Base-by-base conservation (phyloP, 2,888 invertebrate species). In the Melanchra persicariae region DNA sequence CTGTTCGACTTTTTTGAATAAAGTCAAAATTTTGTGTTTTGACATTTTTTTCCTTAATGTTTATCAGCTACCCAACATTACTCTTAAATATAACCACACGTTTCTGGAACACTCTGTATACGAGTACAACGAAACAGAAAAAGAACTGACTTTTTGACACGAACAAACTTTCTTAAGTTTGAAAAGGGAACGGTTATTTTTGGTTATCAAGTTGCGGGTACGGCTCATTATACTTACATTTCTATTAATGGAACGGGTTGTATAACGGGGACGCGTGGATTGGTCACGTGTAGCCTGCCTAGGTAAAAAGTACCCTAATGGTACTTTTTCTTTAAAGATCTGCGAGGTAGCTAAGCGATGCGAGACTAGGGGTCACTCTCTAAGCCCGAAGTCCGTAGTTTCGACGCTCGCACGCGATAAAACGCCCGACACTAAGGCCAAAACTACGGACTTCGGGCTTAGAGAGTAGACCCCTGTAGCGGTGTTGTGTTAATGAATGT, bases 271-370 rank as follows among this genome's bases (percentile, higher is more conserved):
- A 51, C 74, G 58, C 67, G 64, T 65, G 67, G 22, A 34, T 4
- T 45, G 34, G 17, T 61, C 79, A 74, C 79, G 77, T 68, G 79
- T 26, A 19, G 9, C 2, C 15, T 7, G 22, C n/a, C 59, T 30
- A 9, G 30, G 19, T 2, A 6, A n/a, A n/a, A n/a, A n/a, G n/a
- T n/a, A n/a, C n/a, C n/a, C n/a, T 51, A 5, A 54, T 19, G 54
- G 30, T 19, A 10, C 0, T 30, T 34, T 54, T 26, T 12, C 47
- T 22, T 5, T 10, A 30, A n/a, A 30, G 9, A n/a, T n/a, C 2
- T 19, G 26, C 26, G 17, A 0, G 19, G 15, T 10, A 26, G 12
- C 8, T 19, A 30, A 10, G 52, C 17, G 52, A 30, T 17, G 8
- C 19, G 30, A 54, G 19, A 19, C n/a, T n/a, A n/a, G n/a, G n/a